phyloP scores from a whole-genome alignment of 2,797 vertebrate species.

The Ptychadena robeensis region DNA sequence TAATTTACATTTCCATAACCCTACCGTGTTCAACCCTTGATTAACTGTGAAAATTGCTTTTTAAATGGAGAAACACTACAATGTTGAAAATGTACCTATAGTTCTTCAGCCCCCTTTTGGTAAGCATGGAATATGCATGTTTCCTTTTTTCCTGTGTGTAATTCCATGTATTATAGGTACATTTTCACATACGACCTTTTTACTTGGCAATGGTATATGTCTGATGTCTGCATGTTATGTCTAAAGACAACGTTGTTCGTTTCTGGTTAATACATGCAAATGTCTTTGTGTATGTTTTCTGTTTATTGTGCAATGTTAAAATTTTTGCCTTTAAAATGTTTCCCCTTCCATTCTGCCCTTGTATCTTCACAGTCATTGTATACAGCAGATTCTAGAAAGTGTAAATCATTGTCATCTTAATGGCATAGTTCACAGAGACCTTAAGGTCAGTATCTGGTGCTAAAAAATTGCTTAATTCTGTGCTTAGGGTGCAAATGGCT shows the following conservation, averaged over 20 bases:
- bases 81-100: constrained; percentile 51
- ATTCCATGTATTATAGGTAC: constrained; percentile 43
- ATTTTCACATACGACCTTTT: constrained; percentile 33
- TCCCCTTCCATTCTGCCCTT: constrained; percentile 82
- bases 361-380: constrained; percentile 93
- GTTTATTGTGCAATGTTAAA: constrained; percentile 77
- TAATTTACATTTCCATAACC: constrained; percentile 42
- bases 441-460: constrained; percentile 93
- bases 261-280: constrained; percentile 1
- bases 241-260: constrained; percentile 9
- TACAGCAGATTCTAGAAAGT: constrained; percentile 99
- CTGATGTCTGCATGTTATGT: constrained; percentile 9
- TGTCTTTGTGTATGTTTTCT: constrained; percentile 60
- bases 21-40: constrained; percentile 42
- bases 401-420: constrained; percentile 97
- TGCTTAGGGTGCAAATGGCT: constrained; percentile 68
- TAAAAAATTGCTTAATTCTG: constrained; percentile 69
- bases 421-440: constrained; percentile 97
- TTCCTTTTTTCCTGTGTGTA: constrained; percentile 5
- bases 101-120: not conserved
- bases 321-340: constrained; percentile 83
- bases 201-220: constrained; percentile 8
- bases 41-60: constrained; percentile 14
- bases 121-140: constrained; percentile 38
- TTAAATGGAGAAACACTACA: not conserved